Base-by-base conservation (phyloP, 2,113 vertebrate species). In the Semicossyphus pulcher region DNA sequence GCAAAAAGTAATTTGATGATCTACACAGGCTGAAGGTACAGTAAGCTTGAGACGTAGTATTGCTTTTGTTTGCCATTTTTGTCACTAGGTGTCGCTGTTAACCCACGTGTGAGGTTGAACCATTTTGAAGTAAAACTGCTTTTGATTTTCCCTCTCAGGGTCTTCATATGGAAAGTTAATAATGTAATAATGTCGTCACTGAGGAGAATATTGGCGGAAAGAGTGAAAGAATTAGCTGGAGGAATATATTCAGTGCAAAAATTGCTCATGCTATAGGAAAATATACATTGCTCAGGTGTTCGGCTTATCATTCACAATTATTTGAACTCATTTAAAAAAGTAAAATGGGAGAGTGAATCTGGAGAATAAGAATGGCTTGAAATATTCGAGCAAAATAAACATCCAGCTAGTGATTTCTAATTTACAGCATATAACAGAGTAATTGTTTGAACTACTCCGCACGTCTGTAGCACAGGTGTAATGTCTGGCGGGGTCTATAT, bases 81-180 rank as follows among this genome's bases (percentile, higher is more conserved):
- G 4, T 37, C 91, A 90, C 80, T 20, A 65, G 91, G 36, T 78
- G 88, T 86, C 75, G 21, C 60, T 72, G 25, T 47, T 72, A 26
- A 32, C 60, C 72, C 14, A 44, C 4, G 15, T 18, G 18, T 42
- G 5, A 25, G 44, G n/a, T 10, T 59, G 52, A 20, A 45, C 15
- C 10, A 32, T 41, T 63, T 2, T 47, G 3, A 31, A 34, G 25
- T 60, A 18, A 25, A 7, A 21, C 16, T 18, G 26, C 6, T 41
- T 25, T 31, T 20, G 2, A 25, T 29, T 37, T 5, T 14, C 4
- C 6, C 34, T 34, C 16, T 1, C 6, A 11, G 4, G 4, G 23
- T 26, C 5, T 57, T 31, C 10, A 18, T 5, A 14, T 10, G 16
- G 3, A 29, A 34, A 12, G 1, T 61, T n/a, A n/a, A n/a, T 41